phyloP scores from a whole-genome alignment of 2,888 invertebrate species.

The Thelaira solivaga region DNA sequence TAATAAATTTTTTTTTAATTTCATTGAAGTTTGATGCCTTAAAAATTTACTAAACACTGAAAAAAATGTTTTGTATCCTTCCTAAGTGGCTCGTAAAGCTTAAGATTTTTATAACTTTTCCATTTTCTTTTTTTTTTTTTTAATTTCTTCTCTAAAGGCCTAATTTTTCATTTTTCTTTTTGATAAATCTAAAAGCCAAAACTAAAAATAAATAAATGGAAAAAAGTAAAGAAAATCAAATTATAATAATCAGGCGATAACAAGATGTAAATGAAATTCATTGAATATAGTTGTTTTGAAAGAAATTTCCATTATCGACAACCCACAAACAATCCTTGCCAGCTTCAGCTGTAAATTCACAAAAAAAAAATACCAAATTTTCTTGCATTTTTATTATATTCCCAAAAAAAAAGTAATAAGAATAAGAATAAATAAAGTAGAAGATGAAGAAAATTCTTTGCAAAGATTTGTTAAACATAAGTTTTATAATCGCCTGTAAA shows the following conservation, averaged over 20 bases:
- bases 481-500: conserved; percentile 43
- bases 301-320: conserved; percentile 45
- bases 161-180: conserved; percentile 4
- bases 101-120: background rate
- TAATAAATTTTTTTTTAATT: too few relatives aligned
- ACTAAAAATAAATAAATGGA: background rate
- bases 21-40: too few relatives aligned
- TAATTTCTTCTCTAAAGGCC: background rate
- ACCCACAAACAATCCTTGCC: conserved; percentile 26
- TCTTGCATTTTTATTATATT: conserved; percentile 39
- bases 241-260: conserved; percentile 75
- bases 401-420: background rate
- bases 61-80: background rate
- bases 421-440: too few relatives aligned
- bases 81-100: background rate
- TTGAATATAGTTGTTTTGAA: conserved; percentile 68
- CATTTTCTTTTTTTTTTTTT: too few relatives aligned
- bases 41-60: too few relatives aligned
- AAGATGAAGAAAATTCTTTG: conserved; percentile 12
- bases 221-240: conserved; percentile 62
- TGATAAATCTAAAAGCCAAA: conserved; percentile 20
- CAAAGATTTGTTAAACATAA: conserved; percentile 52
- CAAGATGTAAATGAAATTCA: conserved; percentile 75
- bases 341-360: conserved; percentile 25
- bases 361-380: conserved; percentile 23